phyloP scores from a whole-genome alignment of 1,140 invertebrate genomes.

The Vanessa atalanta region DNA sequence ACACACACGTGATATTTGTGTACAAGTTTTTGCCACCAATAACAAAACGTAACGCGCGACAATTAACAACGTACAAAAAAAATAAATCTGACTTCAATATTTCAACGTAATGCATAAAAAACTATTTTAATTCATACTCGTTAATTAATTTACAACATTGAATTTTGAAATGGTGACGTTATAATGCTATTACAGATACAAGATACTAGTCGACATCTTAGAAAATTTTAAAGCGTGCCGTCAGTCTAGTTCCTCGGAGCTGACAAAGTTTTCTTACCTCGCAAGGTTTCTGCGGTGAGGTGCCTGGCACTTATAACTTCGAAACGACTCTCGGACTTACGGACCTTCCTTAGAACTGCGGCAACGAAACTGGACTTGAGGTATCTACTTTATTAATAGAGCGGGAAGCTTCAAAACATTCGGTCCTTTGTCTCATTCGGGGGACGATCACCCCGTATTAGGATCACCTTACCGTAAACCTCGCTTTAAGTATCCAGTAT shows the following conservation, averaged over 20 bases:
- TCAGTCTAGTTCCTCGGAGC: slow-evolving; percentile 26
- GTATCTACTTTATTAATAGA: slow-evolving; percentile 44
- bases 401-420: slow-evolving; percentile 37
- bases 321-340: slow-evolving; percentile 42
- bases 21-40: too few relatives aligned
- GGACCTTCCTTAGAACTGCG: slow-evolving; percentile 39
- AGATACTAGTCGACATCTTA: slow-evolving; percentile 9
- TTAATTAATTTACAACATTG: background rate
- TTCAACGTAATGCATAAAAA: too few relatives aligned
- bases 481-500: background rate
- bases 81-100: too few relatives aligned
- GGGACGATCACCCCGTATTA: slow-evolving; percentile 21
- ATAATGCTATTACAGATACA: background rate
- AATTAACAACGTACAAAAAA: too few relatives aligned
- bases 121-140: too few relatives aligned
- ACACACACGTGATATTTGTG: too few relatives aligned
- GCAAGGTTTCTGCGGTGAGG: slow-evolving; percentile 24
- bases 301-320: slow-evolving; percentile 39
- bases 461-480: slow-evolving; percentile 10
- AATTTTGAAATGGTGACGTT: background rate
- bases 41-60: too few relatives aligned
- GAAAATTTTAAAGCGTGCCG: slow-evolving; percentile 33
- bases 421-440: slow-evolving; percentile 28
- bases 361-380: slow-evolving; percentile 47
- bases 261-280: slow-evolving; percentile 30